These are phyloP conservation scores for Dioctria rufipes DNA, from an alignment of 2,888 invertebrate species.

Conservation along the genomic window DNA sequence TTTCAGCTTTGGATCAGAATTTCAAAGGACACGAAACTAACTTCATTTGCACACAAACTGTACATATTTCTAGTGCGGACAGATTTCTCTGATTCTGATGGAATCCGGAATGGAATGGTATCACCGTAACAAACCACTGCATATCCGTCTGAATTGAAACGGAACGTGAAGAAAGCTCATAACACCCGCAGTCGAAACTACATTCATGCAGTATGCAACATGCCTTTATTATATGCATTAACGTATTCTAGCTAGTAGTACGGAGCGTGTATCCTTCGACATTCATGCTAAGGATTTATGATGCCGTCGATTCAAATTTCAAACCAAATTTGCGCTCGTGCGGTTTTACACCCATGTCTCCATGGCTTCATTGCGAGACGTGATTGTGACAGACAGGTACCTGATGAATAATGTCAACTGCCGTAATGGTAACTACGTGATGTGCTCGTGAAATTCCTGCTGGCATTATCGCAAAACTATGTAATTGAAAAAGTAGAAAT, in stretches of 20 bases:
- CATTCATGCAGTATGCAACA: slow-evolving; percentile 26
- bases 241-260: neutral
- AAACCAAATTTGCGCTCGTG: slow-evolving; percentile 46
- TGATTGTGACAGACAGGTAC: slow-evolving; percentile 44
- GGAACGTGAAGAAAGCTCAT: neutral
- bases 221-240: slow-evolving; percentile 40
- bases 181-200: slow-evolving; percentile 19
- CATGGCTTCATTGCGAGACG: slow-evolving; percentile 42
- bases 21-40: neutral
- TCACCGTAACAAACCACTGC: neutral
- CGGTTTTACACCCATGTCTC: slow-evolving; percentile 39
- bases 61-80: neutral
- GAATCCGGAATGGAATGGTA: neutral
- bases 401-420: slow-evolving; percentile 50
- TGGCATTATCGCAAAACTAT: slow-evolving; percentile 36
- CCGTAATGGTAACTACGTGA: slow-evolving; percentile 43
- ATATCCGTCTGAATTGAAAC: neutral
- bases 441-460: slow-evolving; percentile 13
- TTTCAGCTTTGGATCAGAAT: neutral
- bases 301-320: slow-evolving; percentile 48
- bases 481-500: slow-evolving; percentile 33
- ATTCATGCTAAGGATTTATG: slow-evolving; percentile 43
- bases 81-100: neutral
- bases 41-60: neutral
- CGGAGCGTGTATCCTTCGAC: slow-evolving; percentile 8